Percentiles rank a stretch among this genome's conserved stretches.
Conservation (phyloP, 2,888 invertebrate species). For the Cataglyphis livida region DNA sequence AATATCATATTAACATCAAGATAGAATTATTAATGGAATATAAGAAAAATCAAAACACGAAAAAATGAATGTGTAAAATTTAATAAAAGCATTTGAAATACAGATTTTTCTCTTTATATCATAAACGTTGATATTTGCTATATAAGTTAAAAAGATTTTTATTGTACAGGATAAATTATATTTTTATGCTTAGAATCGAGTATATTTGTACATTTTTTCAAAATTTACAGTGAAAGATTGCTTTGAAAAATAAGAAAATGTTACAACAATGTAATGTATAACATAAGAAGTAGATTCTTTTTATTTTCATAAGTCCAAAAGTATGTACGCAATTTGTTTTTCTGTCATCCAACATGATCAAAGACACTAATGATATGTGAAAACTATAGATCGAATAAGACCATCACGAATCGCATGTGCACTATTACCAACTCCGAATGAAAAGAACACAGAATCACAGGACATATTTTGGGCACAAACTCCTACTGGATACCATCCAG, state of each 20-base stretch:
- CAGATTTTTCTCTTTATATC: conserved; percentile 35
- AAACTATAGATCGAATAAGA: conserved; percentile 92
- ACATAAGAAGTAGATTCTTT: conserved; percentile 52
- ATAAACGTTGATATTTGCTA: conserved; percentile 43
- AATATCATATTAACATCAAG: not conserved
- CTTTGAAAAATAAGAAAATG: conserved; percentile 56
- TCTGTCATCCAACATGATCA: conserved; percentile 30
- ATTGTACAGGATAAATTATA: conserved; percentile 21
- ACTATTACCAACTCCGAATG: conserved; percentile 91
- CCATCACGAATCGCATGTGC: conserved; percentile 92
- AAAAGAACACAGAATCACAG: conserved; percentile 91
- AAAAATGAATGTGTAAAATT: conserved; percentile 18
- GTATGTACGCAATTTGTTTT: conserved; percentile 45
- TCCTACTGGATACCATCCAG: conserved; percentile 93
- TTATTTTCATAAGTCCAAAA: conserved; percentile 61
- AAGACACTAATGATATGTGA: conserved; percentile 86
- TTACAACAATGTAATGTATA: conserved; percentile 51
- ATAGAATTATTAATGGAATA: conserved; percentile 6
- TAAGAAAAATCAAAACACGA: conserved; percentile 6
- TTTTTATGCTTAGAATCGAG: conserved; percentile 44
- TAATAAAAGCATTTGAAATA: conserved; percentile 52
- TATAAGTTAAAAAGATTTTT: conserved; percentile 34
- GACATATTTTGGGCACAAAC: conserved; percentile 89
- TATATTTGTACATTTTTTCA: conserved; percentile 50
- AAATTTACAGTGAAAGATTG: conserved; percentile 46